Percentiles rank a stretch among this genome's conserved stretches.
Conservation (phyloP, 2,888 invertebrate species). For the Ametastegia equiseti region DNA sequence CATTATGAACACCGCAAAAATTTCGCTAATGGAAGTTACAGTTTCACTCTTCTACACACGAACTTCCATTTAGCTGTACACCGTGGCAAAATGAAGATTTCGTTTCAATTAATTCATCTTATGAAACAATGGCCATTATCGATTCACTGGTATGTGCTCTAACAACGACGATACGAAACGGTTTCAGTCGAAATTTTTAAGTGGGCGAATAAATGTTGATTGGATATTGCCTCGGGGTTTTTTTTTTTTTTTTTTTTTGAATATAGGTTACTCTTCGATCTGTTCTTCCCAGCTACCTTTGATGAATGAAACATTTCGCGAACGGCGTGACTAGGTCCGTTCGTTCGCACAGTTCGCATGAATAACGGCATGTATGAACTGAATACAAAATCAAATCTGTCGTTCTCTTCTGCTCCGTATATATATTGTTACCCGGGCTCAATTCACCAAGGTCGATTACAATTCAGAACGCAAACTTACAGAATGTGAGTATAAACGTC, state of each 20-base stretch:
- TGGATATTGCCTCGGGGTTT: conserved; percentile 45
- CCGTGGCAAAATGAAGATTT: neutral
- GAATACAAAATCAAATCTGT: conserved; percentile 58
- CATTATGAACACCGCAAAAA: neutral
- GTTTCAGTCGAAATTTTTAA: neutral
- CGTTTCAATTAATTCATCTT: too few species aligned
- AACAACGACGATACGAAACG: too few species aligned
- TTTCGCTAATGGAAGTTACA: neutral
- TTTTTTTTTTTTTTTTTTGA: too few species aligned
- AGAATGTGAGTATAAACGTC: neutral
- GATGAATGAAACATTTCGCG: conserved; percentile 63
- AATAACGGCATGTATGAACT: conserved; percentile 49
- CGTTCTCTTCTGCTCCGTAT: neutral
- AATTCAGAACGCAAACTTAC: conserved; percentile 8
- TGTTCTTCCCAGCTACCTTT: conserved; percentile 21
- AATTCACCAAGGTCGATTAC: neutral
- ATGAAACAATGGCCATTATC: too few species aligned
- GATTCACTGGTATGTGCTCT: too few species aligned
- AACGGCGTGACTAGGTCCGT: conserved; percentile 40
- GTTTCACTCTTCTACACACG: neutral
- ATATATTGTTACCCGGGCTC: neutral
- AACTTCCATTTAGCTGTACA: neutral
- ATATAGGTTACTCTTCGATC: conserved; percentile 57
- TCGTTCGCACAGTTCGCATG: conserved; percentile 52
- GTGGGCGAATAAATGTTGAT: conserved; percentile 28